Base-by-base conservation (phyloP, 1,140 invertebrate genomes). In the Anagrus nilaparvatae region DNA sequence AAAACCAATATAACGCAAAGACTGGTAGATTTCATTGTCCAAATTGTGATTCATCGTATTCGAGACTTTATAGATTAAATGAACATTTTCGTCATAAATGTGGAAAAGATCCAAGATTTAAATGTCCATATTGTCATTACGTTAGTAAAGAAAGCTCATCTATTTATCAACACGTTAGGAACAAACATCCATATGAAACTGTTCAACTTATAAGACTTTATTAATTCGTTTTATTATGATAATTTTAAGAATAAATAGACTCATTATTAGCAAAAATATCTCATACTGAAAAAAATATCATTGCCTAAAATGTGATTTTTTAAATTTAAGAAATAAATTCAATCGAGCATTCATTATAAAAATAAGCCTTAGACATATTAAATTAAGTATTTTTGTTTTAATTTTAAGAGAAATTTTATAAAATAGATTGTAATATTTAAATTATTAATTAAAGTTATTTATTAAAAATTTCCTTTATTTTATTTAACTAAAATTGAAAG, bases 41-140 rank as follows among this genome's bases (percentile, higher is more conserved):
- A 3, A 61, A 54, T 27, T 65, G 63, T 52, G 61, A 62, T 50
- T 64, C 61, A 29, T 61, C 61, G 24, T 67, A 65, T 42, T 50
- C 56, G 27, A 58, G 62, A 34, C 43, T 58, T 5, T 59, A 64
- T 43, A 63, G 58, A 3, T 65, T 67, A 61, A 24, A 61, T 42
- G 53, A 53, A 33, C 54, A 53, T 21, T 40, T 46, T 20, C 50
- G 49, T 27, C 53, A 48, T 14, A 63, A 73, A 44, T 74, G 71
- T 39, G 72, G 73, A 7, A 61, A 70, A 4, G 70, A 73, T 38
- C 78, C 79, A 4, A 71, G 75, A 41, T 83, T 79, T 63, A 66
- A 73, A 50, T 79, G 80, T 53, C 70, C 73, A 6, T 60, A 66
- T 42, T 76, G 74, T 46, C 48, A 50, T 4, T 50, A 61, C 33